Percentiles rank a stretch among this genome's conserved stretches.
Evolutionary conservation across 2,888 invertebrate species (phyloP).

Genomic region (Ectobius pallidus): DNA sequence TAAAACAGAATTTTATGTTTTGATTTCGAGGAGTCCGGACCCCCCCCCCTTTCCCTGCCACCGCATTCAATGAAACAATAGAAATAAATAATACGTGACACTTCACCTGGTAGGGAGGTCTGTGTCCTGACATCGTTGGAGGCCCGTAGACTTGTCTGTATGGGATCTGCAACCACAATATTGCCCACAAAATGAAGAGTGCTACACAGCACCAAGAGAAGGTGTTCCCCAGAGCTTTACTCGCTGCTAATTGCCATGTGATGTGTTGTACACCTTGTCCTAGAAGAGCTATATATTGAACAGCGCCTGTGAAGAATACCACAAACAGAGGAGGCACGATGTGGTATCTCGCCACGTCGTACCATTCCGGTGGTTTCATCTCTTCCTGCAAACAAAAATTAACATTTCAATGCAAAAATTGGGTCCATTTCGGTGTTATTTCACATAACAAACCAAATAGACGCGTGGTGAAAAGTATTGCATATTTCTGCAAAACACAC

Average conservation of each 20-base stretch:
- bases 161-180: slow-evolving; percentile 54
- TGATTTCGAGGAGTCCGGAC: no score
- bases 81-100: no score
- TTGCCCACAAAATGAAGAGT: slow-evolving; percentile 52
- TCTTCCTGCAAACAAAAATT: background rate
- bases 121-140: slow-evolving; percentile 56
- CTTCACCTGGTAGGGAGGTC: slow-evolving; percentile 52
- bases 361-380: slow-evolving; percentile 28
- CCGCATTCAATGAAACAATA: no score
- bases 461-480: no score
- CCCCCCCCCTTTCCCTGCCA: no score
- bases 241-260: slow-evolving; percentile 42
- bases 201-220: slow-evolving; percentile 50
- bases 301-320: slow-evolving; percentile 49
- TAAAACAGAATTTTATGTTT: no score
- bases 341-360: slow-evolving; percentile 47
- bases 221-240: slow-evolving; percentile 47
- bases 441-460: no score
- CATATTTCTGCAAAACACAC: no score
- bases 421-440: no score
- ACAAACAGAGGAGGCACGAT: slow-evolving; percentile 51
- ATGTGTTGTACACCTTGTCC: slow-evolving; percentile 47
- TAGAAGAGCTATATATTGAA: slow-evolving; percentile 49
- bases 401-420: no score
- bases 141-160: slow-evolving; percentile 55